Conservation (phyloP, 2,888 invertebrate genomes). For the Laothoe populi region DNA sequence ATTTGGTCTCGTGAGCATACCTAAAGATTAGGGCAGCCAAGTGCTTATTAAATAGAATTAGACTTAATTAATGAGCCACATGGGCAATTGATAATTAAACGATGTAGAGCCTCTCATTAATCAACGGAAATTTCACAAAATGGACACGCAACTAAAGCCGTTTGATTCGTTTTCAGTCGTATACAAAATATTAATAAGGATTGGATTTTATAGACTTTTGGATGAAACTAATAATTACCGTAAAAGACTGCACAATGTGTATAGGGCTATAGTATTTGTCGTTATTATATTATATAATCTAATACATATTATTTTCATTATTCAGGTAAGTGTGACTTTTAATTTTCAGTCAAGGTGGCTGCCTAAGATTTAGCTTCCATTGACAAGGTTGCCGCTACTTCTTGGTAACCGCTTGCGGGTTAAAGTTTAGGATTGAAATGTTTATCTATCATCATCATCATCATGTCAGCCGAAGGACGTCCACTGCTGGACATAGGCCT, state of each 20-base stretch:
- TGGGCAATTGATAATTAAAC: constrained; percentile 22
- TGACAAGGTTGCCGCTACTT: neutral
- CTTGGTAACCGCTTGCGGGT: too few relatives aligned
- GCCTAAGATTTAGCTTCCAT: neutral
- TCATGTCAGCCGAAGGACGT: too few relatives aligned
- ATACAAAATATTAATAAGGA: constrained; percentile 44
- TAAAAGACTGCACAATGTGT: constrained; percentile 41
- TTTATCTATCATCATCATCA: too few relatives aligned
- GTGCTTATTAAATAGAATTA: constrained; percentile 16
- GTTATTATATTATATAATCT: constrained; percentile 37
- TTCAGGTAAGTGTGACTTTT: constrained; percentile 40
- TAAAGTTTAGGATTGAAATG: too few relatives aligned
- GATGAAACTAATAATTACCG: constrained; percentile 40
- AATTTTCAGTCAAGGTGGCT: constrained; percentile 1
- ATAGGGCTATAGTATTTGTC: constrained; percentile 40
- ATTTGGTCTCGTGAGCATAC: neutral
- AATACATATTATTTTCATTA: constrained; percentile 46
- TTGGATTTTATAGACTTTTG: constrained; percentile 48
- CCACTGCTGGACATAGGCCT: too few relatives aligned
- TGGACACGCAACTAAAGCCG: constrained; percentile 41
- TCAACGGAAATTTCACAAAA: constrained; percentile 25
- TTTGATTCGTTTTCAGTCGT: constrained; percentile 49
- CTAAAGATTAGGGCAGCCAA: neutral
- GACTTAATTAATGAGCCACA: constrained; percentile 24
- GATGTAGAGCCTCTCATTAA: constrained; percentile 10